Base-by-base conservation (phyloP, 1,140 invertebrate species). In the Drosophila kohkoa region DNA sequence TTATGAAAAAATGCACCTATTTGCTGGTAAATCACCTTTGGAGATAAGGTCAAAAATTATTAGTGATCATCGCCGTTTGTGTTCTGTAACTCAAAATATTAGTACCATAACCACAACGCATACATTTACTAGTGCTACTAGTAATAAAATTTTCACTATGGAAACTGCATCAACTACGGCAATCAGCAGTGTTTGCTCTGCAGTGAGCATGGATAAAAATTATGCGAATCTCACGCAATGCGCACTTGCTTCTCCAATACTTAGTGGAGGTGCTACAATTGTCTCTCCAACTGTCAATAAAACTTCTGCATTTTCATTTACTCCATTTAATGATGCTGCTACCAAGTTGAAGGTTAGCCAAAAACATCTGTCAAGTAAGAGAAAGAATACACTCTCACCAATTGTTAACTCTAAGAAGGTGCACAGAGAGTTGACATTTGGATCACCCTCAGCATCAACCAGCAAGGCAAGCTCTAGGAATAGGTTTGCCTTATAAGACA, bases 401-500 rank as follows among this genome's bases (percentile, higher is more conserved):
- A 64, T 10, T 25, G 5, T 30, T 7, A 48, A 30, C 43, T 58
- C 35, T 13, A 59, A 45, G 25, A 45, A 20, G n/a, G 20, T 20
- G 11, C 6, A 28, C n/a, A 45, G 25, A 60, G 51, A 54, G 6
- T 13, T 4, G 52, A 1, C 10, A 11, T 16, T 20, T 3, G 63
- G 7, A 10, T 20, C 20, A 30, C 10, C 16, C 10, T 16, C 49
- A 46, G 30, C 63, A 13, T 30, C 38, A 66, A 66, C 4, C 5
- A 30, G 63, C 1, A 54, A 28, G 20, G 15, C 32, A 15, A 41
- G 10, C 51, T 48, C 52, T 5, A 57, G 2, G 25, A 57, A 57
- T 11, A 67, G 41, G 3, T 66, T 66, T 66, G 38, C 63, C 35
- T 11, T n/a, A n/a, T n/a, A n/a, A n/a, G n/a, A n/a, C n/a, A n/a